A percentile compares a stretch with the other conserved stretches of the same genome.
These are phyloP conservation scores for Columba janthina DNA, from an alignment of 2,113 vertebrate genomes.

Conservation along the genomic window DNA sequence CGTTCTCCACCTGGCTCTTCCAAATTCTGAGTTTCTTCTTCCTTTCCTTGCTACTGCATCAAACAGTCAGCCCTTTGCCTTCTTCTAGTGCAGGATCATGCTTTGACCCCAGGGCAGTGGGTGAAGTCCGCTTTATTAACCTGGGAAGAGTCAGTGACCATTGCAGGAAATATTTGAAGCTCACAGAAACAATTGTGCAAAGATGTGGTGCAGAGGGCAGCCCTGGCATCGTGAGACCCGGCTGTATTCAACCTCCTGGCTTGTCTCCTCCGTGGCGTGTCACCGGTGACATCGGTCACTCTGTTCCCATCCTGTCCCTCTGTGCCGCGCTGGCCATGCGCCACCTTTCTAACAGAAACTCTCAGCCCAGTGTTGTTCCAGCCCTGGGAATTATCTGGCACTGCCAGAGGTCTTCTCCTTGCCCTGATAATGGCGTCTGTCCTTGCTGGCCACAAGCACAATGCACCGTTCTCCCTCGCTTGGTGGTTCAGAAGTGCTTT, in stretches of 20 bases:
- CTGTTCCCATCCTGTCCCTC: not conserved
- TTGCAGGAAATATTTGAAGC: not conserved
- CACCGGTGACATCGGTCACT: rapidly evolving
- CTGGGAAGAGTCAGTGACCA: not conserved
- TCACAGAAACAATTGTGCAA: not conserved
- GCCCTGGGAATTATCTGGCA: not conserved
- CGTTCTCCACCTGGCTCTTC: not conserved
- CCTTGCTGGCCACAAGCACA: not conserved
- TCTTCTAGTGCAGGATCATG: not conserved
- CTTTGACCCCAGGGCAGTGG: not conserved
- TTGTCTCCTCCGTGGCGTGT: rapidly evolving
- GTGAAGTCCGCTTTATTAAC: not conserved
- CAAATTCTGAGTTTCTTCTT: not conserved
- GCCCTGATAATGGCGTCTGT: rapidly evolving
- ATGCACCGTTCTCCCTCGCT: not conserved
- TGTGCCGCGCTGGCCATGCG: too few relatives aligned
- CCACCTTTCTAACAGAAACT: rapidly evolving
- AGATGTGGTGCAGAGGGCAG: not conserved
- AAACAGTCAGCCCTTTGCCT: not conserved
- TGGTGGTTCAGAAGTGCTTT: not conserved
- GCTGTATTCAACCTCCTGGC: not conserved
- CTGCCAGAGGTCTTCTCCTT: not conserved
- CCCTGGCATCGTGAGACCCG: not conserved
- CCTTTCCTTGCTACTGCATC: not conserved
- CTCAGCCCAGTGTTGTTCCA: rapidly evolving